These are phyloP conservation scores for Podilymbus podiceps DNA, from an alignment of 2,113 vertebrate species.

Conservation along the genomic window DNA sequence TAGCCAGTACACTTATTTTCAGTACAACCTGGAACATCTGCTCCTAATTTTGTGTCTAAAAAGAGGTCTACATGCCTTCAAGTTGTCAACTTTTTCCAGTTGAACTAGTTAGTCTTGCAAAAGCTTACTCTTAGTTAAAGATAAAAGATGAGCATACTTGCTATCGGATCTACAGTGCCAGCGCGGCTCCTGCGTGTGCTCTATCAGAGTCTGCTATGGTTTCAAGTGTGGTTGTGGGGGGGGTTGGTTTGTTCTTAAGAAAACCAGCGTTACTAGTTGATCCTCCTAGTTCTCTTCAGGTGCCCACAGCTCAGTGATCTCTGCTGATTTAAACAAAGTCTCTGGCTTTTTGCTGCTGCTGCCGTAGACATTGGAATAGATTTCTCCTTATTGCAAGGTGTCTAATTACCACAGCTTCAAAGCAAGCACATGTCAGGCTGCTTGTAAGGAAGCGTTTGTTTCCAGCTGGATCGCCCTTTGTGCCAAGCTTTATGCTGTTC, in stretches of 20 bases:
- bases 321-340: background rate
- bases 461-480: background rate
- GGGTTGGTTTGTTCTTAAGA: background rate
- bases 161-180: rapidly evolving
- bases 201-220: background rate
- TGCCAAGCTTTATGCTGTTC: background rate
- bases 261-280: background rate
- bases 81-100: background rate
- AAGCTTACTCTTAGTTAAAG: background rate
- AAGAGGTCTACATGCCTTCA: background rate
- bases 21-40: background rate
- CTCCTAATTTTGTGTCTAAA: background rate
- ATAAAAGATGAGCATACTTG: too few species aligned
- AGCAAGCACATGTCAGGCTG: slow-evolving; percentile 3
- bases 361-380: background rate
- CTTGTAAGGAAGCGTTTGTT: slow-evolving; percentile 44
- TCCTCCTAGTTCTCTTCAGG: background rate
- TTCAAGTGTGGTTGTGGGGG: background rate
- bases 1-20: background rate
- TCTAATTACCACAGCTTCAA: slow-evolving; percentile 46
- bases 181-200: rapidly evolving
- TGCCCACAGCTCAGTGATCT: background rate
- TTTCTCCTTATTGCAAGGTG: background rate
- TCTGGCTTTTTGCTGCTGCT: background rate
- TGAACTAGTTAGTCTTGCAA: background rate